These are phyloP conservation scores for Papilio gigon DNA, from an alignment of 2,888 invertebrate genomes.

Conservation along the genomic window DNA sequence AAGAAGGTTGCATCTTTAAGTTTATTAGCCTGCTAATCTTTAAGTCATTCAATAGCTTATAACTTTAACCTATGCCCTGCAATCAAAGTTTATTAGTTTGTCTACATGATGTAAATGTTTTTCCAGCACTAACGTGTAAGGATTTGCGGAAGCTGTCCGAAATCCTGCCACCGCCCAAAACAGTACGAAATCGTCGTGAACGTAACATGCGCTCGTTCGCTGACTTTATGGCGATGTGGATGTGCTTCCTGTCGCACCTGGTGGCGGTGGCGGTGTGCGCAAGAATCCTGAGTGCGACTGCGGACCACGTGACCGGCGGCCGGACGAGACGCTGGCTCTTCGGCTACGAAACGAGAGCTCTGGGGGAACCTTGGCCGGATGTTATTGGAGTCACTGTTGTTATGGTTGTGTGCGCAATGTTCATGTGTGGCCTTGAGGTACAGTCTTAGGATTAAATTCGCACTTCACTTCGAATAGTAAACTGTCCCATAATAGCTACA, in stretches of 20 bases:
- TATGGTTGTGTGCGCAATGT: slow-evolving; percentile 83
- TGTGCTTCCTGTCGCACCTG: slow-evolving; percentile 82
- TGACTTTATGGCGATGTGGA: slow-evolving; percentile 84
- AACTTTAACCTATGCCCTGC: too few species aligned
- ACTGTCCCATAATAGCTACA: too few species aligned
- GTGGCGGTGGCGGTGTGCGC: slow-evolving; percentile 84
- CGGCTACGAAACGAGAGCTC: slow-evolving; percentile 81
- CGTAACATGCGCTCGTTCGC: slow-evolving; percentile 78
- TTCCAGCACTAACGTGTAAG: slow-evolving; percentile 72
- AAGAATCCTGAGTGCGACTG: slow-evolving; percentile 83
- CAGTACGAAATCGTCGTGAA: slow-evolving; percentile 68
- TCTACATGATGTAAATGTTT: background rate
- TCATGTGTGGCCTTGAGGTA: slow-evolving; percentile 85
- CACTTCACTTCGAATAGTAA: too few species aligned
- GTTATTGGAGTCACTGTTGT: slow-evolving; percentile 84
- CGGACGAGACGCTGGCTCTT: slow-evolving; percentile 83
- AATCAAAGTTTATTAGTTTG: too few species aligned
- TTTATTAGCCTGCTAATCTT: too few species aligned
- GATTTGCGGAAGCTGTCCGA: slow-evolving; percentile 71
- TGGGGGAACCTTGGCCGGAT: slow-evolving; percentile 85
- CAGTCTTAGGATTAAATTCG: background rate
- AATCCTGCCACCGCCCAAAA: slow-evolving; percentile 69
- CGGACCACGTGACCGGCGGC: slow-evolving; percentile 84
- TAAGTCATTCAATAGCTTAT: too few species aligned
- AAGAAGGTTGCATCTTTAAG: too few species aligned